phyloP scores from a whole-genome alignment of 2,797 vertebrate genomes.

The Podarcis siculus region DNA sequence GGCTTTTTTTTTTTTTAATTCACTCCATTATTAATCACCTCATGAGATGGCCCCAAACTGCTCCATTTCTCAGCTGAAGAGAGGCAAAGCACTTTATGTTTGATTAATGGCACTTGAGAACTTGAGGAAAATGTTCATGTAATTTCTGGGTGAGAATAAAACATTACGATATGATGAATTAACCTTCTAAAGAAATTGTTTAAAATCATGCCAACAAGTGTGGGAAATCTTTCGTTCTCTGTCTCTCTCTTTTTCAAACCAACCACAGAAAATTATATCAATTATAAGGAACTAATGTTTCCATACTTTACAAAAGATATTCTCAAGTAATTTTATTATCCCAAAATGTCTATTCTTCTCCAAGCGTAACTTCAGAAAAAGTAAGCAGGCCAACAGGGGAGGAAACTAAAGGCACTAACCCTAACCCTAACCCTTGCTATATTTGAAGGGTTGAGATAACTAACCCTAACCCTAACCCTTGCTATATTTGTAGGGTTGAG shows the following conservation, averaged over 20 bases:
- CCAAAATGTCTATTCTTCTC: conserved; percentile 53
- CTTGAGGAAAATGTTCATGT: conserved; percentile 41
- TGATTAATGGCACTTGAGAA: conserved; percentile 64
- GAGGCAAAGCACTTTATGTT: conserved; percentile 50
- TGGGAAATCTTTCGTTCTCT: background rate
- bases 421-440: no score
- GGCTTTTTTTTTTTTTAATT: conserved; percentile 50
- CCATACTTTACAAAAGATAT: conserved; percentile 57
- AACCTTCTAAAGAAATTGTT: conserved; percentile 54
- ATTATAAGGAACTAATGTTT: conserved; percentile 39
- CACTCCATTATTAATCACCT: conserved; percentile 50
- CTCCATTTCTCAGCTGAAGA: conserved; percentile 64
- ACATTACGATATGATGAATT: conserved; percentile 55
- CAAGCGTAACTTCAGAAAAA: conserved; percentile 23
- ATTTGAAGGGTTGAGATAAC: no score
- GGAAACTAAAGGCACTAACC: background rate
- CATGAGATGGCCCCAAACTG: conserved; percentile 60
- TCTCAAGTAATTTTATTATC: conserved; percentile 58
- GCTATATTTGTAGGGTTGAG: no score
- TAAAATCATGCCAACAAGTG: conserved; percentile 54
- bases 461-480: no score
- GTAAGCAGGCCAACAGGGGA: background rate
- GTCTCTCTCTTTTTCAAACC: conserved; percentile 6
- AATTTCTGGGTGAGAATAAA: conserved; percentile 56
- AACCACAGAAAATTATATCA: conserved; percentile 45